phyloP scores from a whole-genome alignment of 2,888 invertebrate genomes.

The Lasioglossum villosulum region DNA sequence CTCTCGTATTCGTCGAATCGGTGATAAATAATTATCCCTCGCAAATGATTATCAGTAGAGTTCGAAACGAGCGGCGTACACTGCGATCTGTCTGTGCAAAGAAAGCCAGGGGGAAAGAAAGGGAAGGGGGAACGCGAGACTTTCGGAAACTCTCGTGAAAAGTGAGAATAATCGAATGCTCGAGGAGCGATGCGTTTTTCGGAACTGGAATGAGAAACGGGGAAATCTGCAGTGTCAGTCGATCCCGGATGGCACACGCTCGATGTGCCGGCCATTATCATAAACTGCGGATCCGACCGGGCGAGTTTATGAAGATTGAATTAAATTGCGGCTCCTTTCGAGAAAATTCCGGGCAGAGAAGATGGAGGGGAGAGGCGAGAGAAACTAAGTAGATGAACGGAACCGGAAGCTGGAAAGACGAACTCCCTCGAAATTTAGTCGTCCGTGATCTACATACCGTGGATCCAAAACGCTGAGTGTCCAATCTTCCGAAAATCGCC shows the following conservation, averaged over 20 bases:
- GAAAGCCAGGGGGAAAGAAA: not conserved
- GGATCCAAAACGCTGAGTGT: not conserved
- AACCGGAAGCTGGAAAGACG: not conserved
- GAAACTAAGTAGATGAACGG: not conserved
- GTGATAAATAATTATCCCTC: not conserved
- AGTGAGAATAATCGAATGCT: not conserved
- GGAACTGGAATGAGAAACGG: constrained; percentile 6
- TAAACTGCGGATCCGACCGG: constrained; percentile 61
- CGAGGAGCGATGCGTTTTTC: constrained; percentile 8
- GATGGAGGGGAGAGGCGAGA: not conserved
- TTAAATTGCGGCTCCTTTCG: constrained; percentile 62
- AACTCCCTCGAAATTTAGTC: not conserved
- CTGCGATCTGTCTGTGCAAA: not conserved
- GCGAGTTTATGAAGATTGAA: constrained; percentile 73
- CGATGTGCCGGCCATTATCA: constrained; percentile 58
- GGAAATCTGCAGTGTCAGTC: constrained; percentile 56
- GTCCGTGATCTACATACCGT: not conserved
- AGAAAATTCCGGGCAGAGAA: not conserved
- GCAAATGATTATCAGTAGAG: not conserved
- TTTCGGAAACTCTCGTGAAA: not conserved
- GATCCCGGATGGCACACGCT: constrained; percentile 25
- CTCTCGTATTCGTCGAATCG: not conserved
- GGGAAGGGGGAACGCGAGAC: not conserved
- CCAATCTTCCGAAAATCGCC: not conserved
- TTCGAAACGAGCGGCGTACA: not conserved